These are phyloP conservation scores for Acinonyx jubatus DNA, from an alignment of 2,113 vertebrate species.

Conservation along the genomic window DNA sequence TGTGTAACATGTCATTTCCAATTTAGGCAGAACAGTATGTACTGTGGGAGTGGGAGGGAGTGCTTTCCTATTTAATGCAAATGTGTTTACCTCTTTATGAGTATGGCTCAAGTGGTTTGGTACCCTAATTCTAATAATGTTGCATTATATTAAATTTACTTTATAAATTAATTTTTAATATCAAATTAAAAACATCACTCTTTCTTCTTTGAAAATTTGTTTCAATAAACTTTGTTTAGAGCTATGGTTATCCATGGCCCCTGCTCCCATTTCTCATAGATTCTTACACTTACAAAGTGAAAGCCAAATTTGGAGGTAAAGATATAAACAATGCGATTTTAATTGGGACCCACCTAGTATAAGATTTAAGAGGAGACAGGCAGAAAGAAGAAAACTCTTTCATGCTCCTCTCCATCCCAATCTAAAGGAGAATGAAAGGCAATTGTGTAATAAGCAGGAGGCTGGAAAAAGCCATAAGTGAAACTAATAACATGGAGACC, in stretches of 20 bases:
- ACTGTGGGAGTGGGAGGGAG: background rate
- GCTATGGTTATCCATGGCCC: background rate
- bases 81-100: background rate
- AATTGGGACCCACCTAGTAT: background rate
- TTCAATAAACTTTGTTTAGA: background rate
- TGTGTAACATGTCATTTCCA: background rate
- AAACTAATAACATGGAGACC: conserved; percentile 53
- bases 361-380: conserved; percentile 46
- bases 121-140: background rate
- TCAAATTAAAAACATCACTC: background rate
- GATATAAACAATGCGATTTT: conserved; percentile 7
- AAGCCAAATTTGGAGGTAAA: background rate
- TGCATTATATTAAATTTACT: background rate
- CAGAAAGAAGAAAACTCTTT: conserved; percentile 45
- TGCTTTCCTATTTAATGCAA: background rate
- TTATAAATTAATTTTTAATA: conserved; percentile 51
- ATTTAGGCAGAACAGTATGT: background rate
- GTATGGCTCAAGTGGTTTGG: background rate
- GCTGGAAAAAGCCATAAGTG: background rate
- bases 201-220: conserved; percentile 11
- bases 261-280: background rate
- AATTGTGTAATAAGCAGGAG: conserved; percentile 37
- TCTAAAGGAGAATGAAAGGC: conserved; percentile 51
- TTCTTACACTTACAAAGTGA: conserved; percentile 1
- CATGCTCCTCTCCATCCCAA: background rate